Base-by-base conservation (phyloP, 2,113 vertebrate species). In the Macrotus californicus region DNA sequence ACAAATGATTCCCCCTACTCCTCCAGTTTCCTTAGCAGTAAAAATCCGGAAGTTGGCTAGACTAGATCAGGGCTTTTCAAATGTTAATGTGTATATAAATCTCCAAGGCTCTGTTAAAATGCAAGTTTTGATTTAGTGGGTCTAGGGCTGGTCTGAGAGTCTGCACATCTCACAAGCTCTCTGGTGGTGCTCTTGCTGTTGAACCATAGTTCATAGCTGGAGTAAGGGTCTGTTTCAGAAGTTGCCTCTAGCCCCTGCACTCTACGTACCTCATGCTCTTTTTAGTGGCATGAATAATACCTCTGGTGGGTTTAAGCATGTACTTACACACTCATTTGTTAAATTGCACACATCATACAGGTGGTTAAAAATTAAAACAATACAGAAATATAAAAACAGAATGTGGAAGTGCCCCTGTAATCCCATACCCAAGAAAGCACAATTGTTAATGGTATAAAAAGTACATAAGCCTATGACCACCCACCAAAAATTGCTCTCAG, bases 371-470 rank as follows among this genome's bases (percentile, higher is more conserved):
- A 12, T 73, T 72, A 36, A 54, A 81, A 76, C 34, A 82, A 39
- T 76, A 83, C 0, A 86, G 43, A 96, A 92, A 95, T 50, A 29
- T 56, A 36, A 86, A 92, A 90, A 87, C 5, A 84, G 50, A 83
- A 64, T 50, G 19, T 87, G 18, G 31, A 82, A 26, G 48, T 52
- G 2, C 29, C 31, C 80, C 7, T 4, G 31, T 69, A 86, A 89
- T 10, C 3, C 41, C 16, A 16, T 13, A 2, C 24, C 19, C 36
- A 31, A 81, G 36, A 90, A 3, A 87, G 24, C 89, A 89, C 43
- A 24, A n/a, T 61, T 61, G 1, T 81, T 59, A 69, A 50, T 85
- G 52, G 46, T 26, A 5, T 70, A 61, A 61, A 31, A 90, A 77
- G 18, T 69, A n/a, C 73, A 93, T 52, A 91, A 81, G 22, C 82